Conservation (phyloP, 2,113 vertebrate genomes). For the Dicaeum eximium region DNA sequence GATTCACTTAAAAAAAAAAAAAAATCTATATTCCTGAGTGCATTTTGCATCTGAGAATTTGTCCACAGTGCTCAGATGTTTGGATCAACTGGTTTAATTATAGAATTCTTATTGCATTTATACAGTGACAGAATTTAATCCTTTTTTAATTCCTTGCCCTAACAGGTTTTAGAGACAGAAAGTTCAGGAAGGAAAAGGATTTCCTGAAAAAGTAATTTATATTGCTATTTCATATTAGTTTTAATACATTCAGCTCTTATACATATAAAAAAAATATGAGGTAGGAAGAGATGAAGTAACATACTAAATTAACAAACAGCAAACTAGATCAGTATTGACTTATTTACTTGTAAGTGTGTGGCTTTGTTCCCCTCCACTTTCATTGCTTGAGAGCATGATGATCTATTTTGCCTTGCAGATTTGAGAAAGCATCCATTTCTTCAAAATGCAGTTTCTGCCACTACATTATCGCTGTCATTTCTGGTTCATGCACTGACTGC, state of each 20-base stretch:
- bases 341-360: not conserved
- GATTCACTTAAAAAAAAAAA: not conserved
- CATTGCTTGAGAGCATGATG: not conserved
- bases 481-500: not conserved
- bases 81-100: not conserved
- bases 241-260: not conserved
- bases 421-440: not conserved
- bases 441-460: not conserved
- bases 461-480: not conserved
- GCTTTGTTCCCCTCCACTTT: not conserved
- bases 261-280: not conserved
- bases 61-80: not conserved
- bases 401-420: slow-evolving; percentile 11
- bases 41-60: not conserved
- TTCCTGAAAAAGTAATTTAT: not conserved
- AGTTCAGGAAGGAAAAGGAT: not conserved
- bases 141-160: not conserved
- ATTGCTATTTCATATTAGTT: not conserved
- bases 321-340: not conserved
- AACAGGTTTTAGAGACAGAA: not conserved
- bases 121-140: not conserved
- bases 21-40: not conserved
- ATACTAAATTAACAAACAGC: not conserved
- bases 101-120: not conserved
- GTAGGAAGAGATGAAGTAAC: not conserved